These are phyloP conservation scores for Knipowitschia caucasica DNA, from an alignment of 2,797 vertebrate species.

Conservation along the genomic window DNA sequence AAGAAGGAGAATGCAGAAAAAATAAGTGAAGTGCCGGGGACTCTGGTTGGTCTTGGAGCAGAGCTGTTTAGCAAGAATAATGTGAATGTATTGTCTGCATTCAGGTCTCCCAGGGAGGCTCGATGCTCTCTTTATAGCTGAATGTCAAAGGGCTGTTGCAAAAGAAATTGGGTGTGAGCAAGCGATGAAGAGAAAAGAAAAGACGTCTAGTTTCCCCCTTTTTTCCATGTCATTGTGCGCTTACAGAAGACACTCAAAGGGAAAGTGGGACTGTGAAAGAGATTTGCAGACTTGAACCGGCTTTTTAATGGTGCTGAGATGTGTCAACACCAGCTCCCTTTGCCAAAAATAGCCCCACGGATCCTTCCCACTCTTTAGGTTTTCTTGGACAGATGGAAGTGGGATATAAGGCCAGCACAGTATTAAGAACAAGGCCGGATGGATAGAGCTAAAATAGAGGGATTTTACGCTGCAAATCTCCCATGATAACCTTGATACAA, in stretches of 20 bases:
- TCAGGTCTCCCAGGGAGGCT: conserved; percentile 51
- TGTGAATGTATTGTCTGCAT: conserved; percentile 55
- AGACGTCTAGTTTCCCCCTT: conserved; percentile 30
- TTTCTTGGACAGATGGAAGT: conserved; percentile 59
- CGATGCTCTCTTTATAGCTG: conserved; percentile 56
- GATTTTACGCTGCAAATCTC: conserved; percentile 71
- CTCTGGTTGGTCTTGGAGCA: conserved; percentile 10
- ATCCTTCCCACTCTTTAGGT: conserved; percentile 15
- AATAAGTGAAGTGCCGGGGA: conserved; percentile 30
- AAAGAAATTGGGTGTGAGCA: conserved; percentile 44
- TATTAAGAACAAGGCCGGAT: conserved; percentile 61
- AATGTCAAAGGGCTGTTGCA: conserved; percentile 50
- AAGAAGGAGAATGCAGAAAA: conserved; percentile 8
- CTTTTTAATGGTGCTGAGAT: conserved; percentile 28
- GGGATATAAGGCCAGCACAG: conserved; percentile 60
- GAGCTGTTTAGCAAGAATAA: conserved; percentile 55
- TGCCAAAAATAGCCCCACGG: conserved; percentile 18
- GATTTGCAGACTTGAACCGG: conserved; percentile 26
- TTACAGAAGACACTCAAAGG: conserved; percentile 31
- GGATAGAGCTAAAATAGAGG: conserved; percentile 42
- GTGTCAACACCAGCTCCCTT: conserved; percentile 32
- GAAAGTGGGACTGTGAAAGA: conserved; percentile 34
- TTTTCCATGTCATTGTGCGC: conserved; percentile 41
- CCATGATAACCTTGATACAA: conserved; percentile 55
- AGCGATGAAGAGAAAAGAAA: conserved; percentile 18